Conservation (phyloP, 2,797 vertebrate genomes). For the Sciurus carolinensis region DNA sequence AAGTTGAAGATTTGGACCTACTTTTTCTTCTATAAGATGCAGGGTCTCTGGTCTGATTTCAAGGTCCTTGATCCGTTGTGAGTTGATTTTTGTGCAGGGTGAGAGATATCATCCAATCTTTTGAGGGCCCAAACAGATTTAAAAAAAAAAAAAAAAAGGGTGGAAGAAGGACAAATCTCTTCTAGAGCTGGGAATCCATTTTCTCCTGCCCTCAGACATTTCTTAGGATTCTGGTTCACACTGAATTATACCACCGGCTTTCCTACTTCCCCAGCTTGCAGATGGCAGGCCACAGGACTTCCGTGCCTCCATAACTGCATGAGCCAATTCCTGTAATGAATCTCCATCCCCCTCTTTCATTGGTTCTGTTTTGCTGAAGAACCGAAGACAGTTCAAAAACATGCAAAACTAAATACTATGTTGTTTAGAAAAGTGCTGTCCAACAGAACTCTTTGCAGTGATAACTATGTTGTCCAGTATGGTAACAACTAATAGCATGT, state of each 20-base stretch:
- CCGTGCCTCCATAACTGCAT: neutral
- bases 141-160: no score
- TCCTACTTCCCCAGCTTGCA: neutral
- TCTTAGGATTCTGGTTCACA: no score
- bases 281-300: neutral
- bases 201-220: neutral
- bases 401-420: neutral
- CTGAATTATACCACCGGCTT: no score
- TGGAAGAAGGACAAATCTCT: no score
- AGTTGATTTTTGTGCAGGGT: no score
- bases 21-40: no score
- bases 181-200: no score
- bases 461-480: neutral
- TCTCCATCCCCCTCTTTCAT: neutral
- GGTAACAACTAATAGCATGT: neutral
- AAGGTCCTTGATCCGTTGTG: no score
- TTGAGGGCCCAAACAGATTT: no score
- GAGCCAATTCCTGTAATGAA: neutral
- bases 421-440: neutral
- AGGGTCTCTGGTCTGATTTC: no score
- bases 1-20: no score
- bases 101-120: no score
- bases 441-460: neutral
- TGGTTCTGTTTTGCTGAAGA: neutral
- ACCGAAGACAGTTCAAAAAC: neutral